phyloP scores from a whole-genome alignment of 2,888 invertebrate species.

The Thymelicus lineola region DNA sequence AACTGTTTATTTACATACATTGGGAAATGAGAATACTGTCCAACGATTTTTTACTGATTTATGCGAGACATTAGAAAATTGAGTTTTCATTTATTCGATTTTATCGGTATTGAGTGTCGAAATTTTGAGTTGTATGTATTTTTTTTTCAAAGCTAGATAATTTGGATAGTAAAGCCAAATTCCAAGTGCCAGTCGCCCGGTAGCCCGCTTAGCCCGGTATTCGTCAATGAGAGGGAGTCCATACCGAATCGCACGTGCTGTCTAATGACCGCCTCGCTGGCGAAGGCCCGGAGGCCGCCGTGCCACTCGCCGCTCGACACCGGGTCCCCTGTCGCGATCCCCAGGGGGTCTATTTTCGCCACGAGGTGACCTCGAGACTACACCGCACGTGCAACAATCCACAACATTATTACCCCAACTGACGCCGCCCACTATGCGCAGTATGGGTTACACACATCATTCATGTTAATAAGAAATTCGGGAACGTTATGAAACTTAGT shows the following conservation, averaged over 20 bases:
- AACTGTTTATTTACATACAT: conserved; percentile 13
- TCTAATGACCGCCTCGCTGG: conserved; percentile 81
- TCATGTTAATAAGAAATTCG: conserved; percentile 24
- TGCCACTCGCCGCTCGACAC: conserved; percentile 79
- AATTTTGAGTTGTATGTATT: neutral
- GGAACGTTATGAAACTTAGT: conserved; percentile 18
- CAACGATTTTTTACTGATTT: no score
- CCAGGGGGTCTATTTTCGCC: conserved; percentile 96
- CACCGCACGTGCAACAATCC: conserved; percentile 56
- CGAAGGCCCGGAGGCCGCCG: conserved; percentile 80
- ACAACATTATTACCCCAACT: conserved; percentile 38
- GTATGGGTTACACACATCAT: conserved; percentile 22
- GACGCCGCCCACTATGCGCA: conserved; percentile 15
- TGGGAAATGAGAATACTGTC: neutral
- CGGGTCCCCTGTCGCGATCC: conserved; percentile 91
- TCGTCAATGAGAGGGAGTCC: conserved; percentile 61
- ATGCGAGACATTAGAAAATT: no score
- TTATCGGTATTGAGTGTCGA: neutral
- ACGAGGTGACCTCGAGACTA: conserved; percentile 97
- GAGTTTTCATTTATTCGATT: neutral
- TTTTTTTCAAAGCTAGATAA: conserved; percentile 9
- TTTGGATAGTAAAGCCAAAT: conserved; percentile 22
- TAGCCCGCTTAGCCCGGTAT: conserved; percentile 49
- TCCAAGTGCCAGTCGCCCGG: conserved; percentile 24
- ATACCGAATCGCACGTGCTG: conserved; percentile 84